These are phyloP conservation scores for Acleris sparsana DNA, from an alignment of 2,888 invertebrate species.

Conservation along the genomic window DNA sequence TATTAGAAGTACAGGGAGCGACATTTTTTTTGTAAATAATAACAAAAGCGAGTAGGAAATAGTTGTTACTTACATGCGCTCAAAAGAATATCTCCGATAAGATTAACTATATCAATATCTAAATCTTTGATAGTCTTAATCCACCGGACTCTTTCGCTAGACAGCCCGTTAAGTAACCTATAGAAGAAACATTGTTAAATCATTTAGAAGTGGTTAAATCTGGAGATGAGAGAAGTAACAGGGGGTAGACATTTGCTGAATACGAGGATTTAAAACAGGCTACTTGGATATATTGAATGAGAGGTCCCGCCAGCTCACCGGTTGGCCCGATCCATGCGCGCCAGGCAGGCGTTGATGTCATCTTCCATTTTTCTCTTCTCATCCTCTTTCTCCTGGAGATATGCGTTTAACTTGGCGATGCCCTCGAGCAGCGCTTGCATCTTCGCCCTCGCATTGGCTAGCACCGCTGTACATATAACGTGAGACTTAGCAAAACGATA, in stretches of 20 bases:
- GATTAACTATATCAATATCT: constrained; percentile 80
- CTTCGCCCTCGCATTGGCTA: constrained; percentile 89
- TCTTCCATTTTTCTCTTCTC: constrained; percentile 88
- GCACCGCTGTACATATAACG: constrained; percentile 55
- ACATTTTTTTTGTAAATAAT: too few relatives aligned
- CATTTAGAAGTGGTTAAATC: neutral
- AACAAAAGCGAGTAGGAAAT: too few relatives aligned
- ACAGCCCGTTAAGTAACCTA: constrained; percentile 85
- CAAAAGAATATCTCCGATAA: constrained; percentile 89
- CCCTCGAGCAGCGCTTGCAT: constrained; percentile 91
- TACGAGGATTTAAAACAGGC: too few relatives aligned
- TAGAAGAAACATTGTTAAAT: constrained; percentile 40
- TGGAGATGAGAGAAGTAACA: neutral
- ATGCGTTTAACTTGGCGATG: constrained; percentile 88
- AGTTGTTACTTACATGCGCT: constrained; percentile 78
- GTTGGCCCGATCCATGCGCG: constrained; percentile 90
- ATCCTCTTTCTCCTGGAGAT: constrained; percentile 88
- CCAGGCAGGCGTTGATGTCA: constrained; percentile 89
- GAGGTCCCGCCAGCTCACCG: constrained; percentile 60
- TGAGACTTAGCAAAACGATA: too few relatives aligned
- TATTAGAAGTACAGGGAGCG: too few relatives aligned
- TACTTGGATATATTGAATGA: too few relatives aligned
- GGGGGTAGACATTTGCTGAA: too few relatives aligned
- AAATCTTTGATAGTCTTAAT: constrained; percentile 86
- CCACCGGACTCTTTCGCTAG: constrained; percentile 89